Base-by-base conservation (phyloP, 2,888 invertebrate genomes). In the Pseudococcus viburni region DNA sequence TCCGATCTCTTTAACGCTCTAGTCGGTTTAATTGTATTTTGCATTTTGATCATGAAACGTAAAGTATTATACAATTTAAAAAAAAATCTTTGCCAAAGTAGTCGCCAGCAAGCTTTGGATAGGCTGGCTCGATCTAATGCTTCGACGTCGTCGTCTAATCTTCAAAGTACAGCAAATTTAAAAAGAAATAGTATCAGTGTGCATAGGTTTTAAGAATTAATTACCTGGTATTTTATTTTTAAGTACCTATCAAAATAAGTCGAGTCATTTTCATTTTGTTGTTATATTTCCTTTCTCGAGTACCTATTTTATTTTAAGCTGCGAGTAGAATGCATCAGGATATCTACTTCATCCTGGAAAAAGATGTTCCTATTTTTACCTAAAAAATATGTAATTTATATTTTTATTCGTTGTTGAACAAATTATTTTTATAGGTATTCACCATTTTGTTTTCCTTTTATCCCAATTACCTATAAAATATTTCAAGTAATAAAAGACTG, bases 1-100 rank as follows among this genome's bases (percentile, higher is more conserved):
- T 85, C 89, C n/a, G 89, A 89, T 46, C 55, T 88, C 33, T 46
- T 89, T 19, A 89, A 89, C 39, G 85, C 88, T 39, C 80, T 89
- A 26, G 89, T 86, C n/a, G 89, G 89, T 7, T 85, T 89, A 26
- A 80, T 89, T 84, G 89, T 89, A 84, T 89, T 89, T 51, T 64
- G 85, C 19, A 88, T 89, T 33, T 89, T 89, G 15, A 88, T 89
- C 12, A 55, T 88, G 33, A 89, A 89, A 51, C 89, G 86, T 12
- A 89, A 89, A 86, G 88, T 89, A 15, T 42, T 89, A 12, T 42
- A 48, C 12, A 46, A 85, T 73, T 39, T 88, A 51, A 88, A 12
- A 51, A 64, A 51, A 39, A 87, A 12, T 7, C 22, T 87, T 33
- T 87, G 51, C 19, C 46, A 26, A 22, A 17, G 55, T 22, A 51